Percentiles rank a stretch among this genome's conserved stretches.
These are phyloP conservation scores for Caenorhabditis angaria DNA, from an alignment of 2,888 invertebrate species.

Conservation along the genomic window DNA sequence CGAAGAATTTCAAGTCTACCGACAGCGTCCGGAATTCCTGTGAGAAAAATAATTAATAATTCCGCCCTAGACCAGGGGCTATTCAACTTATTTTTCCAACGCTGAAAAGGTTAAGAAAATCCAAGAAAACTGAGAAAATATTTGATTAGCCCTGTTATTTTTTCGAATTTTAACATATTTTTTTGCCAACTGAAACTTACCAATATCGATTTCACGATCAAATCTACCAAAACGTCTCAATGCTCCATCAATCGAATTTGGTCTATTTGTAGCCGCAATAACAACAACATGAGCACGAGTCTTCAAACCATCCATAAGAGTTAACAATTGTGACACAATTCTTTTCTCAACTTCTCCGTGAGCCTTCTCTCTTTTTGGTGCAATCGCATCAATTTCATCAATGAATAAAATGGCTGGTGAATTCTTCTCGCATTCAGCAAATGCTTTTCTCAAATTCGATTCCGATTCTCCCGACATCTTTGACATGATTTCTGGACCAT, in stretches of 20 bases:
- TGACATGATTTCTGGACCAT: constrained; percentile 99
- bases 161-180: too few relatives aligned
- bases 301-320: constrained; percentile 99
- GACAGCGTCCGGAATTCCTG: constrained; percentile 93
- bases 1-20: constrained; percentile 95
- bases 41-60: constrained; percentile 3
- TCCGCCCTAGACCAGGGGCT: too few relatives aligned
- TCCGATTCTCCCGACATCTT: constrained; percentile 99
- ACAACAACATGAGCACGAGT: constrained; percentile 86
- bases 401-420: constrained; percentile 99
- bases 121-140: too few relatives aligned
- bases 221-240: constrained; percentile 94
- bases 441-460: constrained; percentile 96
- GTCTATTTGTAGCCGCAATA: constrained; percentile 98
- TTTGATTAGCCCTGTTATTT: constrained; percentile 79
- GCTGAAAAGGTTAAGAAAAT: too few relatives aligned
- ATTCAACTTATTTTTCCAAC: too few relatives aligned
- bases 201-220: constrained; percentile 97
- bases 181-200: constrained; percentile 43
- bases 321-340: constrained; percentile 95
- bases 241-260: constrained; percentile 97
- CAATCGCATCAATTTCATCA: constrained; percentile 98
- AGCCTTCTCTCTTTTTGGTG: constrained; percentile 99
- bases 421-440: constrained; percentile 99
- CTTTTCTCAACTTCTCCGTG: constrained; percentile 96